Evolutionary conservation across 2,113 vertebrate species (phyloP).

Genomic region (Geothlypis trichas): DNA sequence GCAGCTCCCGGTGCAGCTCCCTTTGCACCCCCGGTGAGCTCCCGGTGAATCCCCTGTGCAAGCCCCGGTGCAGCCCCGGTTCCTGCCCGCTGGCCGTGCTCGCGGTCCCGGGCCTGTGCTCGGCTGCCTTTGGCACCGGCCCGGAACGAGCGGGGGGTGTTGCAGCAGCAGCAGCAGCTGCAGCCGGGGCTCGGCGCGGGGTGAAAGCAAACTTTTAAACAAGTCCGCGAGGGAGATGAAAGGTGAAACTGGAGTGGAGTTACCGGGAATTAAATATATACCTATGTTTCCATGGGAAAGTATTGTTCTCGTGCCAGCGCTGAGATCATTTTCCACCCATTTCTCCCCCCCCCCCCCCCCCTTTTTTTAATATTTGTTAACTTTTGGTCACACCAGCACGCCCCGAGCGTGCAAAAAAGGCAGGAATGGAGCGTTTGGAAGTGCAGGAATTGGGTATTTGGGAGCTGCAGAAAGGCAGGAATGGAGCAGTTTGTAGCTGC

Average conservation of each 20-base stretch:
- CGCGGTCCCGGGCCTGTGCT: neutral
- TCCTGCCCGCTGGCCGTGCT: too few species aligned
- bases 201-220: conserved; percentile 52
- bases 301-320: conserved; percentile 63
- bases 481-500: neutral
- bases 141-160: conserved; percentile 35
- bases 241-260: conserved; percentile 74
- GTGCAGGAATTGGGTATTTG: neutral
- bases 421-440: neutral
- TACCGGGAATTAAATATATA: conserved; percentile 72
- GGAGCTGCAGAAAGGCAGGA: neutral
- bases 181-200: neutral
- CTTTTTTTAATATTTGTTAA: conserved; percentile 44
- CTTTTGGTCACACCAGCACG: conserved; percentile 61
- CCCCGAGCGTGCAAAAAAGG: neutral
- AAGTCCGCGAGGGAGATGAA: conserved; percentile 61
- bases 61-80: too few species aligned
- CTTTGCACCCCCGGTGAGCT: too few species aligned
- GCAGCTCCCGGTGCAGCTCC: neutral
- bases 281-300: conserved; percentile 72
- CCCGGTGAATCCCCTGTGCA: too few species aligned
- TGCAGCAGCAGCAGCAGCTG: conserved; percentile 49
- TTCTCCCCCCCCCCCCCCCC: neutral
- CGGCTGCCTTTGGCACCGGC: conserved; percentile 73
- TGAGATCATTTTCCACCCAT: conserved; percentile 73